Evolutionary conservation across 2,797 vertebrate genomes (phyloP).

Genomic region (Acropternis orthonyx): DNA sequence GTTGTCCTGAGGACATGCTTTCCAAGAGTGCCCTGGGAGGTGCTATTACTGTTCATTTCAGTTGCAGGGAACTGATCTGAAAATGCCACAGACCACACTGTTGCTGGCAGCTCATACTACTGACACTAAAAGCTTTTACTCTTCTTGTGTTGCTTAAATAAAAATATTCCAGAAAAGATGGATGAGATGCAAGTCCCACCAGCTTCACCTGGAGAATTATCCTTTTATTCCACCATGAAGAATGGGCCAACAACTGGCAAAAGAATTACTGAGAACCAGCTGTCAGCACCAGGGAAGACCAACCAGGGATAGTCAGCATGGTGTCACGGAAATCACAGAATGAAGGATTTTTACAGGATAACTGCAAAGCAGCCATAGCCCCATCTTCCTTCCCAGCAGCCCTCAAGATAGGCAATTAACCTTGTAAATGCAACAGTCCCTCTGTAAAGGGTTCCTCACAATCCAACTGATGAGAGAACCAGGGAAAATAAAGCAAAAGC

Average conservation of each 20-base stretch:
- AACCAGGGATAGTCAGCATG: background rate
- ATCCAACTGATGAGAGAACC: background rate
- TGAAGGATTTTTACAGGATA: background rate
- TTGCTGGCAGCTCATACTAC: background rate
- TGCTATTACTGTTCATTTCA: background rate
- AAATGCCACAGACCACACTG: background rate
- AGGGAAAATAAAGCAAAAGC: background rate
- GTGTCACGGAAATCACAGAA: background rate
- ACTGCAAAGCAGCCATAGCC: background rate
- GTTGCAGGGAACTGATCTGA: background rate
- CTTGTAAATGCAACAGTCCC: background rate
- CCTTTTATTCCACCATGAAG: background rate
- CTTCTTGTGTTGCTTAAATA: too few species aligned
- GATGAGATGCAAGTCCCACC: background rate
- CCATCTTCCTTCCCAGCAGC: background rate
- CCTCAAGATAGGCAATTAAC: background rate
- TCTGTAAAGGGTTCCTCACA: background rate
- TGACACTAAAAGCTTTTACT: too few species aligned
- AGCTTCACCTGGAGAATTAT: background rate
- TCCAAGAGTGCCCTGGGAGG: accelerated
- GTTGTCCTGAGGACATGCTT: background rate
- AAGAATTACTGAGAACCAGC: background rate
- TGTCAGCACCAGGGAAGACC: background rate
- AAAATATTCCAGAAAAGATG: background rate
- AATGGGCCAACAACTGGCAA: background rate